Percentiles rank a stretch among this genome's conserved stretches.
These are phyloP conservation scores for Papilio polyxenes DNA, from an alignment of 1,140 invertebrate genomes.

Conservation along the genomic window DNA sequence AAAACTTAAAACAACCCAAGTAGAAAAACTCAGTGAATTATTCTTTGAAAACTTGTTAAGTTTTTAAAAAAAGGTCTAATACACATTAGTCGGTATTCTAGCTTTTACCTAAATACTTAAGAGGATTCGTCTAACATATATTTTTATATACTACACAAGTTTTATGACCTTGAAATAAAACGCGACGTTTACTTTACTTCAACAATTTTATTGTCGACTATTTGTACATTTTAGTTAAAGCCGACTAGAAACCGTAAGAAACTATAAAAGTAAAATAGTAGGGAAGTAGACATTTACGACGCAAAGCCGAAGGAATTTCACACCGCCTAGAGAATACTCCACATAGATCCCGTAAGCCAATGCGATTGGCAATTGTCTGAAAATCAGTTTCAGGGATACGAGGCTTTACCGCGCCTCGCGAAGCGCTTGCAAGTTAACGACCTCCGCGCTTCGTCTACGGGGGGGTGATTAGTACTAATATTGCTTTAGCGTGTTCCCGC, in stretches of 20 bases:
- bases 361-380: constrained; percentile 43
- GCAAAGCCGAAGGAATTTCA: constrained; percentile 21
- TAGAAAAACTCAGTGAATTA: too few relatives aligned
- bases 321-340: constrained; percentile 25
- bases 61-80: neutral
- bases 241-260: neutral
- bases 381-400: constrained; percentile 38
- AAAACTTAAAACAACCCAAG: neutral
- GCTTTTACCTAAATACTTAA: neutral
- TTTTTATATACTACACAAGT: neutral
- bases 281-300: constrained; percentile 12
- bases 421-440: constrained; percentile 37
- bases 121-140: neutral
- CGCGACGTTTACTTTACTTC: neutral
- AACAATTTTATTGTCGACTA: constrained; percentile 31
- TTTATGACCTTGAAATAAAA: constrained; percentile 11
- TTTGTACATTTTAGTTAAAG: constrained; percentile 32
- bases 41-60: too few relatives aligned
- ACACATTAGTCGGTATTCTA: neutral
- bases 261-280: constrained; percentile 31
- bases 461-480: constrained; percentile 18
- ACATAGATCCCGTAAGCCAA: constrained; percentile 40
- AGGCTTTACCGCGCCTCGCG: constrained; percentile 41
- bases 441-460: constrained; percentile 14
- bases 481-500: constrained; percentile 14